A percentile compares a stretch with the other conserved stretches of the same genome.
phyloP scores from a whole-genome alignment of 2,888 invertebrate genomes.

The Netelia fuscicornis region DNA sequence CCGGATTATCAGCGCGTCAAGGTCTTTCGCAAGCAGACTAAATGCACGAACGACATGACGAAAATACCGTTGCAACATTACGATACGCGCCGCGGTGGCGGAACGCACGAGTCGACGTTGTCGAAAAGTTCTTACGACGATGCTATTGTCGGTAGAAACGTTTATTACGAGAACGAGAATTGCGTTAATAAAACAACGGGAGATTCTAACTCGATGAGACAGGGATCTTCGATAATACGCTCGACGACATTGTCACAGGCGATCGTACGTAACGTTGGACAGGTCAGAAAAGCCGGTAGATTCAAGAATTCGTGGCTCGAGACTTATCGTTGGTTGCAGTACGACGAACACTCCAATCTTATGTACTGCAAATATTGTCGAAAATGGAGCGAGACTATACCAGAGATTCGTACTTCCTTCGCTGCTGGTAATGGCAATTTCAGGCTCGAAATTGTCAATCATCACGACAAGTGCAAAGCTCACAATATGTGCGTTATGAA shows the following conservation, averaged over 20 bases:
- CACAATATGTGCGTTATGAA: conserved; percentile 89
- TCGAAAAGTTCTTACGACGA: background rate
- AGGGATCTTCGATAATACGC: conserved; percentile 82
- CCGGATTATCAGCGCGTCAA: conserved; percentile 66
- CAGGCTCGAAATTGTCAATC: conserved; percentile 91
- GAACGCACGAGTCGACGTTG: conserved; percentile 7
- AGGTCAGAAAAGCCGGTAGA: conserved; percentile 87
- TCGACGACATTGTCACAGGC: conserved; percentile 72
- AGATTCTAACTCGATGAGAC: conserved; percentile 69
- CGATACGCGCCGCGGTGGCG: conserved; percentile 24
- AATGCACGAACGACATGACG: conserved; percentile 46
- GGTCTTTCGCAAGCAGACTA: conserved; percentile 60
- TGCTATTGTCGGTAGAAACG: background rate
- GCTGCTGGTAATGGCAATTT: conserved; percentile 92
- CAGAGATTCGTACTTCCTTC: conserved; percentile 91
- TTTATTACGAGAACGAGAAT: conserved; percentile 43
- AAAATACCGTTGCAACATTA: conserved; percentile 46
- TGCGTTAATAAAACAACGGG: conserved; percentile 41
- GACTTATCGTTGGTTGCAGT: conserved; percentile 90
- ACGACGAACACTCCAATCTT: conserved; percentile 88
- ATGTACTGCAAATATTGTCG: conserved; percentile 92
- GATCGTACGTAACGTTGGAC: conserved; percentile 68
- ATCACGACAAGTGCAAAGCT: conserved; percentile 92
- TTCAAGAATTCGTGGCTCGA: conserved; percentile 90
- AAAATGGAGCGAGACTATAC: conserved; percentile 90